Evolutionary conservation across 2,113 vertebrate genomes (phyloP).

Genomic region (Oceanodroma tethys): DNA sequence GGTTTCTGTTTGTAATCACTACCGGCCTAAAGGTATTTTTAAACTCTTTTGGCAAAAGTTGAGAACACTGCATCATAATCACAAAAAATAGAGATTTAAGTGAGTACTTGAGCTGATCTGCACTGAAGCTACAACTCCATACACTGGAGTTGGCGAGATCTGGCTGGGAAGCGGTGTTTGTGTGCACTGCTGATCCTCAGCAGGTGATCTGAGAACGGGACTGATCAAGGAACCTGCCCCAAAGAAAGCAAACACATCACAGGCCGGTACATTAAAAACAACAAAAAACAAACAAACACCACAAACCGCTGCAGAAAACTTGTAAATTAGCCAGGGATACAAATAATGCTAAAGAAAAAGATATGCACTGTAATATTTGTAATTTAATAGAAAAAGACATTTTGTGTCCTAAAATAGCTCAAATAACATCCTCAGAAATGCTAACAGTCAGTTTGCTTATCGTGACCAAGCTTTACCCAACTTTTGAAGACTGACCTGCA

Average conservation of each 20-base stretch:
- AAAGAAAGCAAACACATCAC: background rate
- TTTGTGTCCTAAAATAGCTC: background rate
- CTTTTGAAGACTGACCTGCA: background rate
- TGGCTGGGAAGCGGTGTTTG: background rate
- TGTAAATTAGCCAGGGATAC: background rate
- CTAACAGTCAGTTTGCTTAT: background rate
- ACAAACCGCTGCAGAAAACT: background rate
- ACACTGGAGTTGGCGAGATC: background rate
- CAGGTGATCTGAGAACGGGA: background rate
- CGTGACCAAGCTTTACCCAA: background rate
- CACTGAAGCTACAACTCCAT: background rate
- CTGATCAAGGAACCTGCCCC: background rate
- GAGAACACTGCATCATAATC: background rate
- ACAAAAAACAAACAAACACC: background rate
- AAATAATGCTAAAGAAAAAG: background rate
- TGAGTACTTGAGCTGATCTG: background rate
- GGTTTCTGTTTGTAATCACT: background rate
- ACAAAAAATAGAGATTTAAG: background rate
- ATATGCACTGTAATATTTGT: fast-evolving
- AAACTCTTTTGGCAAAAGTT: background rate
- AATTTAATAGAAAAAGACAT: background rate
- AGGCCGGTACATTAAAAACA: background rate
- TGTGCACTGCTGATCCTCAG: background rate
- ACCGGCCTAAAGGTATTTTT: background rate
- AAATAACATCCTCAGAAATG: background rate